These are phyloP conservation scores for Clupea harengus DNA, from an alignment of 2,113 vertebrate genomes.

Conservation along the genomic window DNA sequence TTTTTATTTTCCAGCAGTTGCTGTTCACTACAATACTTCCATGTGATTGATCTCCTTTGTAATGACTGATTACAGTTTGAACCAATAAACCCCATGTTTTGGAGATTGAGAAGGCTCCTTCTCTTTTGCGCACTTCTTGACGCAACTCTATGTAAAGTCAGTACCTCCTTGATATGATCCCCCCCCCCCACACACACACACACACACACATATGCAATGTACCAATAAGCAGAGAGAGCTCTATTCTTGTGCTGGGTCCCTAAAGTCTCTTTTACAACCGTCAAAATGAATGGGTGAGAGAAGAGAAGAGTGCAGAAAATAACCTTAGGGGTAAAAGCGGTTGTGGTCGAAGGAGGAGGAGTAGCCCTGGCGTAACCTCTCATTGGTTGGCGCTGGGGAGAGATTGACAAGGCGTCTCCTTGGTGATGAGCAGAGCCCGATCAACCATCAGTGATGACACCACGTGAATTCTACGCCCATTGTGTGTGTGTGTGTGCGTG, in stretches of 20 bases:
- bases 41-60: slow-evolving; percentile 82
- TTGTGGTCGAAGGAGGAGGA: not conserved
- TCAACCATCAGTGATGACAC: not conserved
- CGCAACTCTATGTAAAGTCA: too few species aligned
- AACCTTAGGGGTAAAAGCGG: not conserved
- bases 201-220: not conserved
- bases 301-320: slow-evolving; percentile 1
- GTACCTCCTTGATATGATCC: not conserved
- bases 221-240: not conserved
- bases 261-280: slow-evolving; percentile 1
- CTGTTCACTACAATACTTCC: slow-evolving; percentile 93
- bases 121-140: not conserved
- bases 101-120: slow-evolving; percentile 54
- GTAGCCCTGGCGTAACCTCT: not conserved
- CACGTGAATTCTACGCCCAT: not conserved
- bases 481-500: not conserved
- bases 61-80: slow-evolving; percentile 99
- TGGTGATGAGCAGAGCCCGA: not conserved
- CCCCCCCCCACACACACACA: not conserved
- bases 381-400: not conserved
- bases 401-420: slow-evolving; percentile 19
- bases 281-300: slow-evolving; percentile 15
- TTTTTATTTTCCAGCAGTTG: slow-evolving; percentile 61
- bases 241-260: not conserved
- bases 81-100: slow-evolving; percentile 98